Conservation (phyloP, 2,113 vertebrate genomes). For the Callorhinus ursinus region DNA sequence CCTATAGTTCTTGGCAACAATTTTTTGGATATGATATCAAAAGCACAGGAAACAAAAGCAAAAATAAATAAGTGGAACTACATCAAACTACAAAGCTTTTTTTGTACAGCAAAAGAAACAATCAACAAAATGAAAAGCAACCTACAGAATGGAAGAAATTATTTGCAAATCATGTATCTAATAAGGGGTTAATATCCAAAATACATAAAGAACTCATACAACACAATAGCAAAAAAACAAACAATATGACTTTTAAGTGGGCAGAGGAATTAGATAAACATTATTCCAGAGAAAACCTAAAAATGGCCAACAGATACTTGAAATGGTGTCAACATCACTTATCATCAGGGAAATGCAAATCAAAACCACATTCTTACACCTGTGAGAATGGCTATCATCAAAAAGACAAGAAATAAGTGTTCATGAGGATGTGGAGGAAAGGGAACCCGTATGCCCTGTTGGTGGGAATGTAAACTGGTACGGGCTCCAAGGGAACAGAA, state of each 20-base stretch:
- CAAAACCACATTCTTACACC: not conserved
- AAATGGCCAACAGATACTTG: not conserved
- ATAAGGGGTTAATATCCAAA: not conserved
- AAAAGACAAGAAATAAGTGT: not conserved
- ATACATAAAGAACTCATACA: not conserved
- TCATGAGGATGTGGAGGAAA: not conserved
- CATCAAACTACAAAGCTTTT: not conserved
- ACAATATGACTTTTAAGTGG: not conserved
- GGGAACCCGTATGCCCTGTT: not conserved
- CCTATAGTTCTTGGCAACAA: not conserved
- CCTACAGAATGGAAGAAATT: not conserved
- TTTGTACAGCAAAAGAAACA: not conserved
- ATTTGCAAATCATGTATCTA: not conserved
- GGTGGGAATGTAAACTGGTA: not conserved
- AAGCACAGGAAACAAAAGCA: not conserved
- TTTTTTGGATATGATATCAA: not conserved
- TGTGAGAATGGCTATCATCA: not conserved
- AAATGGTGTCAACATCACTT: not conserved
- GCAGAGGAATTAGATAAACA: not conserved
- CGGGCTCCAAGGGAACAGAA: not conserved
- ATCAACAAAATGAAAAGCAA: not conserved
- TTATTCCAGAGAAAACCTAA: not conserved
- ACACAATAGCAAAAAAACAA: not conserved
- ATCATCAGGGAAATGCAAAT: not conserved
- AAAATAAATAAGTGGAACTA: not conserved